These are phyloP conservation scores for Sialis fuliginosa DNA, from an alignment of 2,888 invertebrate species.

Conservation along the genomic window DNA sequence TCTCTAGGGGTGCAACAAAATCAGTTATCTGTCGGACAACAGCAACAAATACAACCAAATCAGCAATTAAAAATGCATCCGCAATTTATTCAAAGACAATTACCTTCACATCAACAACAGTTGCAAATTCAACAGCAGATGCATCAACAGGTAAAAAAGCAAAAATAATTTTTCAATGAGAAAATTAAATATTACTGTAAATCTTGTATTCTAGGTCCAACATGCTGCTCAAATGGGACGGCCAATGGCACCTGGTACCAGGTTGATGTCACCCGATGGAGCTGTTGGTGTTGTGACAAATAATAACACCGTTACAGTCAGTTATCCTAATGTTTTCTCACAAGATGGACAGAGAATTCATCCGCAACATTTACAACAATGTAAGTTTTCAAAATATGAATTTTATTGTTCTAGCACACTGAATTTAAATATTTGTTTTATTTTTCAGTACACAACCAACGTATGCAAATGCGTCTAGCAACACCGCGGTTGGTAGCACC, in stretches of 20 bases:
- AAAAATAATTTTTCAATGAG: constrained; percentile 4
- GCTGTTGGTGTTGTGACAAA: constrained; percentile 46
- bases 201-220: constrained; percentile 31
- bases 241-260: constrained; percentile 34
- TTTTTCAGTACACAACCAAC: constrained; percentile 22
- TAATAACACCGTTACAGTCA: constrained; percentile 39
- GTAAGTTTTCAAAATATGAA: neutral
- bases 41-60: constrained; percentile 12
- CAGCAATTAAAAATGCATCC: constrained; percentile 11
- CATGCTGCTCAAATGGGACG: constrained; percentile 42
- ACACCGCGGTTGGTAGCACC: constrained; percentile 12
- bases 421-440: neutral
- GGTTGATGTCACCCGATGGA: constrained; percentile 38
- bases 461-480: constrained; percentile 22
- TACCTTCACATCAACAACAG: constrained; percentile 13
- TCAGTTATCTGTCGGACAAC: constrained; percentile 11
- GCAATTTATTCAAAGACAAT: constrained; percentile 3
- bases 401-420: neutral
- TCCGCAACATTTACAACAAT: constrained; percentile 3
- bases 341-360: constrained; percentile 13
- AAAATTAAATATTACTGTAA: neutral
- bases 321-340: constrained; percentile 28
- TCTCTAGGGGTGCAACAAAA: constrained; percentile 12
- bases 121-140: constrained; percentile 34
- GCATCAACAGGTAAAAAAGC: constrained; percentile 27